Conservation (phyloP, 2,797 vertebrate species). For the Oryzias sinensis region DNA sequence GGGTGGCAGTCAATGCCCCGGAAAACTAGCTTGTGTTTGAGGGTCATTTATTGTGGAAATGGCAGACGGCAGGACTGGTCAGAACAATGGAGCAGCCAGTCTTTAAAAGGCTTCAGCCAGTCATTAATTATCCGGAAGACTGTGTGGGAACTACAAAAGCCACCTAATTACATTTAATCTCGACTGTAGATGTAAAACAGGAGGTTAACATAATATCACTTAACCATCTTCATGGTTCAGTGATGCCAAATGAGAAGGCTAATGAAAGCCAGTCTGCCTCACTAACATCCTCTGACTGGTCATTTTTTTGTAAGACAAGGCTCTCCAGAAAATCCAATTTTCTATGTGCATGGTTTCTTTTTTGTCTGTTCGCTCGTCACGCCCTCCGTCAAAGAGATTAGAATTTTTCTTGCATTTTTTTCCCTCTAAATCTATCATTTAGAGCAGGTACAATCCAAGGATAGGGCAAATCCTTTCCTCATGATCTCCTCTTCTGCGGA, state of each 20-base stretch:
- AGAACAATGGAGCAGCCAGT: slow-evolving; percentile 60
- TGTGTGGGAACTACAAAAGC: slow-evolving; percentile 70
- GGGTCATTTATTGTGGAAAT: slow-evolving; percentile 50
- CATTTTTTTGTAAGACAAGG: slow-evolving; percentile 76
- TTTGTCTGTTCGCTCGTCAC: slow-evolving; percentile 78
- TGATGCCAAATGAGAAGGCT: slow-evolving; percentile 76
- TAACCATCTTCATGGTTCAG: slow-evolving; percentile 82
- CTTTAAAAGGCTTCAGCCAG: slow-evolving; percentile 66
- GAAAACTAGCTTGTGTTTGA: slow-evolving; percentile 37
- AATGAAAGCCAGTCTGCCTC: slow-evolving; percentile 80
- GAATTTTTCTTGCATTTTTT: slow-evolving; percentile 63
- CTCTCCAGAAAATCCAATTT: slow-evolving; percentile 82
- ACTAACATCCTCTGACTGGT: slow-evolving; percentile 75
- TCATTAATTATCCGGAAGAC: slow-evolving; percentile 72
- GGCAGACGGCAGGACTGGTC: slow-evolving; percentile 46
- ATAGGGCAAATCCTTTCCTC: slow-evolving; percentile 78
- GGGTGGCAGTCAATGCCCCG: slow-evolving; percentile 36
- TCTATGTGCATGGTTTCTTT: slow-evolving; percentile 75
- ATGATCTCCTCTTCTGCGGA: slow-evolving; percentile 68
- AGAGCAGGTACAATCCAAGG: slow-evolving; percentile 75
- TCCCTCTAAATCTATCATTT: slow-evolving; percentile 78
- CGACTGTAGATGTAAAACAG: slow-evolving; percentile 78
- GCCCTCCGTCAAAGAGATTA: slow-evolving; percentile 74
- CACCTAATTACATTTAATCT: slow-evolving; percentile 81
- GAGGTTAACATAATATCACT: slow-evolving; percentile 84